Percentiles rank a stretch among this genome's conserved stretches.
phyloP scores from a whole-genome alignment of 2,113 vertebrate genomes.

The Chaetodon auriga region DNA sequence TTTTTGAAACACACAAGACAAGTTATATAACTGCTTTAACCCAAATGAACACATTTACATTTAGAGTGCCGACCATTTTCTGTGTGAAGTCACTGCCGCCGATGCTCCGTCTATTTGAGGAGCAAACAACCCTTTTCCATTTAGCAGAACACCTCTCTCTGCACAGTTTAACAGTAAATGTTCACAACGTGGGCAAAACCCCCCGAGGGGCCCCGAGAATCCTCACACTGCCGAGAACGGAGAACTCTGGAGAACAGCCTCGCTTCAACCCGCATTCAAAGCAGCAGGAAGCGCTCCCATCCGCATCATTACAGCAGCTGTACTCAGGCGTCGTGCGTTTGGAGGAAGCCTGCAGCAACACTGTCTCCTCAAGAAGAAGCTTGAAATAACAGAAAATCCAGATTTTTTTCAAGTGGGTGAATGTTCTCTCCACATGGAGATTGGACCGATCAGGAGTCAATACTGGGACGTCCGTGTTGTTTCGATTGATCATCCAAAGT shows the following conservation, averaged over 20 bases:
- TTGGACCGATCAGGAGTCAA: not conserved
- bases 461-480: not conserved
- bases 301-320: constrained; percentile 46
- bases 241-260: constrained; percentile 28
- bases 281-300: constrained; percentile 20
- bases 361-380: not conserved
- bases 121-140: constrained; percentile 76
- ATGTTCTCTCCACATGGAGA: not conserved
- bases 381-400: not conserved
- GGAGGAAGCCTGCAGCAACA: constrained; percentile 2
- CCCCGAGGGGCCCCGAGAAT: not conserved
- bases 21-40: constrained; percentile 55
- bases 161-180: constrained; percentile 74
- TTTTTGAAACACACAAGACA: constrained; percentile 30
- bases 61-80: constrained; percentile 61
- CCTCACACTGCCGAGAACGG: constrained; percentile 15
- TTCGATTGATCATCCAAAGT: not conserved
- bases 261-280: constrained; percentile 36
- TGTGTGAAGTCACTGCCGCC: constrained; percentile 31
- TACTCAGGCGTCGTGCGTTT: constrained; percentile 4
- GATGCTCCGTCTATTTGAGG: constrained; percentile 53
- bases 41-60: constrained; percentile 76
- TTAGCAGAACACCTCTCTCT: constrained; percentile 62
- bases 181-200: constrained; percentile 17
- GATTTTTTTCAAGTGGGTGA: not conserved